Conservation (phyloP, 2,888 invertebrate genomes). For the Bombylius major region DNA sequence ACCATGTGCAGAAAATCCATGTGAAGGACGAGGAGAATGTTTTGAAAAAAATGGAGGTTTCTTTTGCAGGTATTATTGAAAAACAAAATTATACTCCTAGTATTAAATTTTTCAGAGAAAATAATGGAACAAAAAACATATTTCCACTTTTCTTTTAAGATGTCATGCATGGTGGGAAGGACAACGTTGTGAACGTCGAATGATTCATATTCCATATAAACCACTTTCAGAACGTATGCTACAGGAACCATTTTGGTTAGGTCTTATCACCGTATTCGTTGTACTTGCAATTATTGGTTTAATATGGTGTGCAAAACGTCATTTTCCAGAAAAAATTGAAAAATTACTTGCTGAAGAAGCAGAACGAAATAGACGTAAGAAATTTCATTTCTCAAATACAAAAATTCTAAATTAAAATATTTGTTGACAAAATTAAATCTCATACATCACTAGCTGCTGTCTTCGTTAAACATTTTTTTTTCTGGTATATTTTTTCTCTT, state of each 20-base stretch:
- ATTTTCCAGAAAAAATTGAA: conserved; percentile 76
- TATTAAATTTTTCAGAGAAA: too few relatives aligned
- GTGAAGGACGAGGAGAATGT: conserved; percentile 63
- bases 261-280: conserved; percentile 69
- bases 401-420: neutral
- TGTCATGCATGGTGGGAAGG: conserved; percentile 68
- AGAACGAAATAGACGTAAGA: conserved; percentile 57
- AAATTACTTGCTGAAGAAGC: conserved; percentile 69
- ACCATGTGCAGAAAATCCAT: conserved; percentile 61
- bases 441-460: too few relatives aligned
- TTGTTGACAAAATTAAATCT: too few relatives aligned
- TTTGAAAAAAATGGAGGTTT: conserved; percentile 52
- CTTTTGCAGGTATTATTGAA: conserved; percentile 42
- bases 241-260: conserved; percentile 82
- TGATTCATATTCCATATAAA: conserved; percentile 56
- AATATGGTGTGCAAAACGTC: conserved; percentile 72
- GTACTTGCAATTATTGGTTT: conserved; percentile 67
- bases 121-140: too few relatives aligned
- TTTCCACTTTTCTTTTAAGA: conserved; percentile 17
- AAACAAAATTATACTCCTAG: neutral
- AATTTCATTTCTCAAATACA: conserved; percentile 23
- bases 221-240: conserved; percentile 69
- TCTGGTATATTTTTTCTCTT: neutral
- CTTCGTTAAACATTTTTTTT: neutral
- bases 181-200: conserved; percentile 52